Conservation (phyloP, 2,113 vertebrate species). For the Gopherus flavomarginatus region DNA sequence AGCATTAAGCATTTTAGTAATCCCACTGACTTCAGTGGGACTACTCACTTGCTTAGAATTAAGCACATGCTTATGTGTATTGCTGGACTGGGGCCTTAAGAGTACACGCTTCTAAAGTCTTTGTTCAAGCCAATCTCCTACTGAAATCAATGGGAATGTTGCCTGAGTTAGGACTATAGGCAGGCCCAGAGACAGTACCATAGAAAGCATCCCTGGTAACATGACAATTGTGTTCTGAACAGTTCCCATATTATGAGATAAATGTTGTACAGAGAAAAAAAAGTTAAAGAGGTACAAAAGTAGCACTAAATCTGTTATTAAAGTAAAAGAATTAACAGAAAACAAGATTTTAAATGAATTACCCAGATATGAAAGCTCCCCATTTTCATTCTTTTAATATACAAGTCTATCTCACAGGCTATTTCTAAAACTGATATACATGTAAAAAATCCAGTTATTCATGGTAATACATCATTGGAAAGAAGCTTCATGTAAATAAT, state of each 20-base stretch:
- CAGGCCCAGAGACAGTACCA: background rate
- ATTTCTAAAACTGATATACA: background rate
- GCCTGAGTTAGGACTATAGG: background rate
- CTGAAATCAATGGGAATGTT: background rate
- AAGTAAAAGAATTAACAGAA: background rate
- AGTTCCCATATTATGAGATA: background rate
- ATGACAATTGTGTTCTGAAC: background rate
- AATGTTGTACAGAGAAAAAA: background rate
- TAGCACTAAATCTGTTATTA: background rate
- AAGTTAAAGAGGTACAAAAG: background rate
- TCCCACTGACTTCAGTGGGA: background rate
- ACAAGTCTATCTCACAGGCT: background rate
- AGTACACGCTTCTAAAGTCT: accelerated
- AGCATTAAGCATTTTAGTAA: background rate
- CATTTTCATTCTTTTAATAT: background rate
- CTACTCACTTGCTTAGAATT: background rate
- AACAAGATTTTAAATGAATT: background rate
- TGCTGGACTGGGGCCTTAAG: background rate
- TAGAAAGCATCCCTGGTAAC: background rate
- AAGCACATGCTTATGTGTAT: background rate
- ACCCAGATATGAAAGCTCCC: background rate
- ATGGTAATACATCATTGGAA: background rate
- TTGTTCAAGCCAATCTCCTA: background rate
- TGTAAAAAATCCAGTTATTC: background rate
- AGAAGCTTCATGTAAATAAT: background rate